These are phyloP conservation scores for Phengaris alcon DNA, from an alignment of 2,888 invertebrate species.

Conservation along the genomic window DNA sequence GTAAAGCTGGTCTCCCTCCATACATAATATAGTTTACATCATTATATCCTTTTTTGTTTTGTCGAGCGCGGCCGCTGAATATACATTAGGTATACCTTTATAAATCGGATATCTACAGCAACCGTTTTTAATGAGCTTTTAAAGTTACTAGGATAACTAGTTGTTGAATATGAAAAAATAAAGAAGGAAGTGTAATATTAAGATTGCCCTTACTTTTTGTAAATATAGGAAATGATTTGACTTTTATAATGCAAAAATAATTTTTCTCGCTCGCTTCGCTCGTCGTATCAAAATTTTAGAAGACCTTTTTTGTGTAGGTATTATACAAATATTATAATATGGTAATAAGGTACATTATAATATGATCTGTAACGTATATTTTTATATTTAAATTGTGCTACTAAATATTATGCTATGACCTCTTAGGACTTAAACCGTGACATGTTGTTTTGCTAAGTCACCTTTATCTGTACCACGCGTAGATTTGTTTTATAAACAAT, in stretches of 20 bases:
- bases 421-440: neutral
- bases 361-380: neutral
- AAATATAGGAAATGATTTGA: no score
- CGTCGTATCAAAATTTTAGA: neutral
- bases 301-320: no score
- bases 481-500: conserved; percentile 34
- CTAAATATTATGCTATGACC: neutral
- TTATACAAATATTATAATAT: no score
- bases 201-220: no score
- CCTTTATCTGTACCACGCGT: conserved; percentile 1
- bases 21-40: conserved; percentile 22
- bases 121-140: conserved; percentile 10
- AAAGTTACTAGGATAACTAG: neutral
- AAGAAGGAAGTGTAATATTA: neutral
- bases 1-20: neutral
- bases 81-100: conserved; percentile 21
- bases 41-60: conserved; percentile 26
- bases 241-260: no score
- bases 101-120: conserved; percentile 1
- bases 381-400: neutral
- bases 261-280: neutral
- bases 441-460: neutral
- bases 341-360: no score
- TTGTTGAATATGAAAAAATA: neutral
- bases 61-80: conserved; percentile 24